Evolutionary conservation across 2,888 invertebrate genomes (phyloP), one percentile per base, ranked within the genome.

Genomic region (Stenichneumon culpator): DNA sequence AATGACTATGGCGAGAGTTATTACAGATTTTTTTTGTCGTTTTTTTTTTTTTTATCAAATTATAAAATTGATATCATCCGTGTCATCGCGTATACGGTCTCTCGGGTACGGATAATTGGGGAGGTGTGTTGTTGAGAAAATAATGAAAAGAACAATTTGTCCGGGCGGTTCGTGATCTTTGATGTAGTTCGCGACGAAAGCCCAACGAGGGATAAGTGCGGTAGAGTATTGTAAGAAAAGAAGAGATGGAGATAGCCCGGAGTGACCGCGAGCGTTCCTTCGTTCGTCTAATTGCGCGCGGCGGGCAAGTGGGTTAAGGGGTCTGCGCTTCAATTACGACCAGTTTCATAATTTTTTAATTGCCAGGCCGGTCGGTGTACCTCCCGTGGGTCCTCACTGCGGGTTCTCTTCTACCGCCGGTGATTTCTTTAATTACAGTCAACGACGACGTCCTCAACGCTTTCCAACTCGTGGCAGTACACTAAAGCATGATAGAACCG

Each of bases 281-380:
- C 82, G 73, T 67, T 77, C 79, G 70, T 88, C 86, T 86, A 87
- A 86, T 88, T 87, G 84, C 86, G 75, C 86, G 83, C 72, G 79
- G 74, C 82, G 70, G 79, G 79, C 84, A 88, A 88, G 86, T 88
- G 86, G 88, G 88, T 88, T 88, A 88, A 87, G 87, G 86, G 87
- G 86, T 86, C 84, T 83, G 86, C 79, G 79, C 84, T 86, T 88
- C 87, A 86, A 87, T 88, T 87, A 87, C 85, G 80, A 81, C 70
- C 83, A 85, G 86, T 88, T 89, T 88, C 86, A 88, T 88, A 87
- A 89, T 89, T 87, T 88, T 87, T 87, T 87, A 88, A 88, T 88
- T 88, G 83, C 65, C 79, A 52, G 22, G 60, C 16, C 79, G 32
- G 74, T 28, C 32, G 63, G n/a, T 39, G 70, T 44, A 67, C 50